These are phyloP conservation scores for Heterochromis multidens DNA, from an alignment of 2,113 vertebrate genomes.

Conservation along the genomic window DNA sequence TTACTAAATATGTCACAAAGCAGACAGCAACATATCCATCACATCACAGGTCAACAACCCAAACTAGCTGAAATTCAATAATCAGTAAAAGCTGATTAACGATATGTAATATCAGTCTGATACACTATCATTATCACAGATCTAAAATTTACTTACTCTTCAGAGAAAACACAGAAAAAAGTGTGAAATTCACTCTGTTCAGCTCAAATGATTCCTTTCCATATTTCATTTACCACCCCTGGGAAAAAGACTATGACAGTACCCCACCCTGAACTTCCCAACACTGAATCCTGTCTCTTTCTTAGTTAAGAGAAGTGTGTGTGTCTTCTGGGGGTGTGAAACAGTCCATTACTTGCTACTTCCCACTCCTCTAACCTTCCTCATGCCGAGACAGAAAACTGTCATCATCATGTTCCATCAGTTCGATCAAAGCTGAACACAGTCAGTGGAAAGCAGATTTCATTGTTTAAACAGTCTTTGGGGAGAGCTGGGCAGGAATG, in stretches of 20 bases:
- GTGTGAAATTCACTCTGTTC: neutral
- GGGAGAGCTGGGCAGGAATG: neutral
- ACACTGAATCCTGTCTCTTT: neutral
- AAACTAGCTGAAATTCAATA: neutral
- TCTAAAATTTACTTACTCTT: neutral
- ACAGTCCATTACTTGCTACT: neutral
- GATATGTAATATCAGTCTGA: neutral
- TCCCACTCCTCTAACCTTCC: neutral
- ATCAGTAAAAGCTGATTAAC: neutral
- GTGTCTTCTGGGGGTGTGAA: neutral
- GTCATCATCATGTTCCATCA: slow-evolving; percentile 33
- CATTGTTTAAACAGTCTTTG: slow-evolving; percentile 7
- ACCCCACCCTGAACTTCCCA: neutral
- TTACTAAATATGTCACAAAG: neutral
- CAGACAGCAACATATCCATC: neutral
- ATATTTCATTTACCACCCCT: neutral
- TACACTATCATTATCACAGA: neutral
- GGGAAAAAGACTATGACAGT: neutral
- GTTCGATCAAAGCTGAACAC: slow-evolving; percentile 12
- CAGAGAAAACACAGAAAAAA: neutral
- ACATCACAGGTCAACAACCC: neutral
- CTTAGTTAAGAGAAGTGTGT: neutral
- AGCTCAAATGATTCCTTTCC: neutral
- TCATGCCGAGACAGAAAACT: neutral
- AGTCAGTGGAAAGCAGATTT: slow-evolving; percentile 21